These are phyloP conservation scores for Macropodus opercularis DNA, from an alignment of 2,797 vertebrate species.

Conservation along the genomic window DNA sequence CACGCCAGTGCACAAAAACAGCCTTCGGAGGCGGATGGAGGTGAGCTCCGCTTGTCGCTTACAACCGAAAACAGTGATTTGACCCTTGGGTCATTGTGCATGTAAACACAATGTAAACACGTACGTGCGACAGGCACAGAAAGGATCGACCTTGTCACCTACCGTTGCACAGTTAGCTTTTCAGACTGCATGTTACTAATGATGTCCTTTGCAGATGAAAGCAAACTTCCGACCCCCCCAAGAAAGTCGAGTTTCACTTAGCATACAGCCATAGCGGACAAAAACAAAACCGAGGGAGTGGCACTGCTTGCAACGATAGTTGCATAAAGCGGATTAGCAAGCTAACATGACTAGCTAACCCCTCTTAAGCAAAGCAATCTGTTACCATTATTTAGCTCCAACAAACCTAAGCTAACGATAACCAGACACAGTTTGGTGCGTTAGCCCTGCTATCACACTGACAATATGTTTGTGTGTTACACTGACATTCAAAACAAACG, in stretches of 20 bases:
- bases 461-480: not conserved
- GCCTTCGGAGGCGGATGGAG: constrained; percentile 41
- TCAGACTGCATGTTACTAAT: constrained; percentile 14
- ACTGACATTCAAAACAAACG: constrained; percentile 13
- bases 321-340: constrained; percentile 79
- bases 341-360: constrained; percentile 60
- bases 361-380: constrained; percentile 30
- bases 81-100: constrained; percentile 14
- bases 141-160: constrained; percentile 59
- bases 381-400: constrained; percentile 36
- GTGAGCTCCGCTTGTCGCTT: constrained; percentile 31
- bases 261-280: constrained; percentile 47
- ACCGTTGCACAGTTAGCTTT: constrained; percentile 27
- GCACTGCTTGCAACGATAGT: constrained; percentile 67
- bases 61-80: constrained; percentile 28
- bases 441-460: not conserved
- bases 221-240: constrained; percentile 43
- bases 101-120: constrained; percentile 54
- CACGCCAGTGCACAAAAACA: constrained; percentile 66
- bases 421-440: constrained; percentile 5
- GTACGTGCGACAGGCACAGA: constrained; percentile 19
- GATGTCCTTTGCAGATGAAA: constrained; percentile 16
- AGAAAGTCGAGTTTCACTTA: constrained; percentile 38
- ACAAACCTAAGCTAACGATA: constrained; percentile 21
- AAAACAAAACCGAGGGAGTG: constrained; percentile 76